Base-by-base conservation (phyloP, 2,888 invertebrate species). In the Heliothis peltigera region DNA sequence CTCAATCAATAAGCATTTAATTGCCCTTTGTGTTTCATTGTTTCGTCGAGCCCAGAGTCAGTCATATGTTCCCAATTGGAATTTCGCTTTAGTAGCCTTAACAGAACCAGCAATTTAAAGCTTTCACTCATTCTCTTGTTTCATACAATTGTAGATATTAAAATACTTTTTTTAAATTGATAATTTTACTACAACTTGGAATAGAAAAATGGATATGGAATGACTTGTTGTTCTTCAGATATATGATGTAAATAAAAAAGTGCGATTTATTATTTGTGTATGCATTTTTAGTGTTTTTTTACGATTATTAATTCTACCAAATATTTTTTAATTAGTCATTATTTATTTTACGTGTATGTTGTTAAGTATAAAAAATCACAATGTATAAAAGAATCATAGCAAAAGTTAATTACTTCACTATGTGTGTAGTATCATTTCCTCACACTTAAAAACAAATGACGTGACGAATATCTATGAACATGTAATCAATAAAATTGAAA, bases 11-110 rank as follows among this genome's bases (percentile, higher is more conserved):
- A 71, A 66, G 52, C 60, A 78, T 70, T 79, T 70, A 65, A 75
- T 74, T 74, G 60, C 64, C 56, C 76, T 82, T 79, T 78, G 66
- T 77, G 73, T 63, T 72, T 56, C 56, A 78, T 62, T 79, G 59
- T 67, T 72, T 75, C 57, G 53, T 52, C 35, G 63, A 79, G 71
- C 74, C 71, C 80, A 74, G 70, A 65, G 47, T 70, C 64, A 57
- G 69, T 63, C 56, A 76, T 75, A 76, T 65, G 18, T 67, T 75
- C 69, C 66, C 51, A 64, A 79, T 80, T 79, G 66, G 18, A 68
- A 67, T 77, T 76, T 71, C 61, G 43, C 66, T 60, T 64, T 12
- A 28, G 60, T 51, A 58, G 47, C 59, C 54, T 53, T 54, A 25
- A 49, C 46, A 25, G 25, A 46, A n/a, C n/a, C 39, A 62, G 66